phyloP scores from a whole-genome alignment of 2,888 invertebrate species.

The Spodoptera picta region DNA sequence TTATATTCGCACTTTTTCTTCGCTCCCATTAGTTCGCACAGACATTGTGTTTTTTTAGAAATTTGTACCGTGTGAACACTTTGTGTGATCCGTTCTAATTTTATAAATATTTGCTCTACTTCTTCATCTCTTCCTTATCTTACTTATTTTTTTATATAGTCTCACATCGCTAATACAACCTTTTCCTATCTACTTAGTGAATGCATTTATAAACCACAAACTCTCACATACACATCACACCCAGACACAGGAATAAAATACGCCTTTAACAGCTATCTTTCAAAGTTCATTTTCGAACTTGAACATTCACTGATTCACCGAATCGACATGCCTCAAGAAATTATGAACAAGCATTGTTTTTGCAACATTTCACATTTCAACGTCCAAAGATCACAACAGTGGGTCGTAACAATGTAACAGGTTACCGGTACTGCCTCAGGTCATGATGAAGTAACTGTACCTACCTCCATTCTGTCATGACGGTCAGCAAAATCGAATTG shows the following conservation, averaged over 20 bases:
- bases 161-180: too few relatives aligned
- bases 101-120: too few relatives aligned
- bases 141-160: too few relatives aligned
- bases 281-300: not conserved
- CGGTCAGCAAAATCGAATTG: constrained; percentile 26
- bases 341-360: constrained; percentile 20
- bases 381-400: constrained; percentile 40
- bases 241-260: not conserved
- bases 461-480: constrained; percentile 24
- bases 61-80: constrained; percentile 61
- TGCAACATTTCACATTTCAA: constrained; percentile 25
- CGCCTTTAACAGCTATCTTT: too few relatives aligned
- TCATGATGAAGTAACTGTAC: constrained; percentile 36
- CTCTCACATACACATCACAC: too few relatives aligned
- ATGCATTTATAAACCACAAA: too few relatives aligned
- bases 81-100: not conserved
- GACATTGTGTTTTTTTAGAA: constrained; percentile 59
- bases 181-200: too few relatives aligned
- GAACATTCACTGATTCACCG: constrained; percentile 4
- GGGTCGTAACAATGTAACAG: constrained; percentile 36
- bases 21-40: constrained; percentile 35
- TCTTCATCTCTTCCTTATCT: too few relatives aligned
- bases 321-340: constrained; percentile 9
- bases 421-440: constrained; percentile 29
- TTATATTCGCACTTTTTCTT: constrained; percentile 71